phyloP scores from a whole-genome alignment of 2,113 vertebrate genomes.

The Cynopterus brachyotis region DNA sequence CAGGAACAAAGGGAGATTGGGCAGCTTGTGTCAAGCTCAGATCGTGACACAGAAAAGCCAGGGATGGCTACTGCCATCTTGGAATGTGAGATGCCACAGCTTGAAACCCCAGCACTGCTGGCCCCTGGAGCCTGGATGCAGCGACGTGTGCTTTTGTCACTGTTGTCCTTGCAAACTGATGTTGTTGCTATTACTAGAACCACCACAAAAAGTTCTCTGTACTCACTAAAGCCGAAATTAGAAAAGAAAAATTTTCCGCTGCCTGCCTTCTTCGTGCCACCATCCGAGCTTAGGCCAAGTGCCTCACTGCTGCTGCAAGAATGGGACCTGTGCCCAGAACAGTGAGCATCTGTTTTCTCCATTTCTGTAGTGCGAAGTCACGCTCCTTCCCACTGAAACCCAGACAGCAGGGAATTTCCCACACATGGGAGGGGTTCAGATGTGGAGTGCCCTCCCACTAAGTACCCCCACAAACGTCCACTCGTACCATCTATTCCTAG shows the following conservation, averaged over 20 bases:
- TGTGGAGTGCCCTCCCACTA: too few species aligned
- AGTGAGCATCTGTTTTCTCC: neutral
- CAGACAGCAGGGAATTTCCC: neutral
- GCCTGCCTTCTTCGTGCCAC: neutral
- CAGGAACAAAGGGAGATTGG: neutral
- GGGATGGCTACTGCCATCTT: neutral
- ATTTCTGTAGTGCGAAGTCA: neutral
- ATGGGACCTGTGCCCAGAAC: neutral
- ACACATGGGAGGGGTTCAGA: neutral
- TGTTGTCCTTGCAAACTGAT: neutral
- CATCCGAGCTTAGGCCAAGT: neutral
- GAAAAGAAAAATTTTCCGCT: neutral
- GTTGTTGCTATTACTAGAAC: neutral
- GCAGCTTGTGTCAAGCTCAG: neutral
- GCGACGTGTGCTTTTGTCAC: neutral
- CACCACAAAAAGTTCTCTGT: neutral
- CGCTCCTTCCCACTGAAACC: neutral
- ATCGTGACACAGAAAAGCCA: neutral
- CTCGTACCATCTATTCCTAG: neutral
- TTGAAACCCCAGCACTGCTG: fast-evolving
- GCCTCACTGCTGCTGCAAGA: neutral
- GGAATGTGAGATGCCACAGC: fast-evolving
- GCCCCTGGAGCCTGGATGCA: neutral
- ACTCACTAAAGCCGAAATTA: neutral
- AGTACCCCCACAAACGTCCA: neutral